phyloP scores from a whole-genome alignment of 2,888 invertebrate genomes.

The Cylindroiulus punctatus region DNA sequence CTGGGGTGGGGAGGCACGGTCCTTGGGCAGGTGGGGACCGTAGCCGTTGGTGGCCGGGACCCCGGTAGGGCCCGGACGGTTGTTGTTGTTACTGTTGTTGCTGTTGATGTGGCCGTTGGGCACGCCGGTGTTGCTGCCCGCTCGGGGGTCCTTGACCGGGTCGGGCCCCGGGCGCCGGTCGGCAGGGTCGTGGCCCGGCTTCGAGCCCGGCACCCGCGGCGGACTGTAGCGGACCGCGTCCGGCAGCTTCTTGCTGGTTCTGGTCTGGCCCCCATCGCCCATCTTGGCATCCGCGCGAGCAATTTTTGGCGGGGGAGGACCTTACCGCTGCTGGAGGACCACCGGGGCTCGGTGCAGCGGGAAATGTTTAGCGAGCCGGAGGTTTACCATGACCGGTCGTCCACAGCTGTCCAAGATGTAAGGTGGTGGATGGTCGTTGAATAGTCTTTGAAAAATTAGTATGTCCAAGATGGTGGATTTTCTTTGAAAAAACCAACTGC shows the following conservation, averaged over 20 bases:
- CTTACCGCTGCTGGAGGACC: not conserved
- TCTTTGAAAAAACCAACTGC: too few species aligned
- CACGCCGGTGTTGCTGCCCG: not conserved
- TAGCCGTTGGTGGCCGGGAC: not conserved
- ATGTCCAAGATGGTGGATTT: too few species aligned
- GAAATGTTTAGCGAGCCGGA: too few species aligned
- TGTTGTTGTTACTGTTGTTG: not conserved
- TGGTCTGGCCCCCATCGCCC: constrained; percentile 55
- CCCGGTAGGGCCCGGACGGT: not conserved
- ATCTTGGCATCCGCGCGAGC: constrained; percentile 43
- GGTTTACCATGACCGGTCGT: too few species aligned
- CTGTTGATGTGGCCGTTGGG: constrained; percentile 47
- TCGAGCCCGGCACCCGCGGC: constrained; percentile 35
- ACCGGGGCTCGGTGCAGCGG: too few species aligned
- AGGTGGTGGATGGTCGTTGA: too few species aligned
- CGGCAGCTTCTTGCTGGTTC: constrained; percentile 54
- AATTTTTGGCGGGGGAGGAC: not conserved
- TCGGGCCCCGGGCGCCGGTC: not conserved
- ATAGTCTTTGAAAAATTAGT: too few species aligned
- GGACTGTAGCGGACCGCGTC: constrained; percentile 56
- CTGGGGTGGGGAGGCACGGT: not conserved
- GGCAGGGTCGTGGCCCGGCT: not conserved
- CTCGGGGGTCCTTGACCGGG: not conserved
- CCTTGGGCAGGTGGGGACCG: constrained; percentile 6
- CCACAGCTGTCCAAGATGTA: too few species aligned